Base-by-base conservation (phyloP, 1,140 invertebrate species). In the Periplaneta americana region DNA sequence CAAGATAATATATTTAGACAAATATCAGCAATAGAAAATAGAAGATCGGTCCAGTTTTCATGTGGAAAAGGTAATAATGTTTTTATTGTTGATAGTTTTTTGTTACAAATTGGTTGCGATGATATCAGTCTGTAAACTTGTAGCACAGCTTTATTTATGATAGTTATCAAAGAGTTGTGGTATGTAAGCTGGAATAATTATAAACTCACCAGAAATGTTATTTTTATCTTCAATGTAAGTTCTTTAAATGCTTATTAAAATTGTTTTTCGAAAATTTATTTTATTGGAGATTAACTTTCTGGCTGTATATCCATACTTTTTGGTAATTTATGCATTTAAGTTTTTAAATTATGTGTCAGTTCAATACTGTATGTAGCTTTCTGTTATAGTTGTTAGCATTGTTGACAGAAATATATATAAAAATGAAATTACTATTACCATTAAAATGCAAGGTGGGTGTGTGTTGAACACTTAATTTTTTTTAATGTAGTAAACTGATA, bases 101-200 rank as follows among this genome's bases (percentile, higher is more conserved):
- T n/a, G 33, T 78, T 48, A 78, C 13, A 39, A 36, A 37, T 78
- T 78, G 35, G 35, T 78, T 78, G 28, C 13, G 22, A n/a, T 66
- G 48, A n/a, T 22, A 66, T n/a, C 48, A 66, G 48, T 66, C 22
- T 66, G 22, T 22, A 66, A 39, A 78, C 31, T 36, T 22, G 35
- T 78, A 78, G 77, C 77, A 78, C 77, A 78, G 35, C 77, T 78
- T 78, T 78, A 28, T 78, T 36, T 78, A 31, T 32, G 48, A 28
- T 13, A 78, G 13, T 48, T 39, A 34, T 78, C 35, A 78, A 48
- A n/a, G 39, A 78, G 28, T 78, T 22, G 34, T 33, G 34, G 77
- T 18, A 48, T 31, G 0, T 78, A 18, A 48, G 77, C 33, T 78
- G n/a, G 77, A 37, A 77, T 9, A 34, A 31, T 77, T 37, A 28